A percentile compares a stretch with the other conserved stretches of the same genome.
phyloP scores from a whole-genome alignment of 2,888 invertebrate species.

The Pseudeuparius sepicola region DNA sequence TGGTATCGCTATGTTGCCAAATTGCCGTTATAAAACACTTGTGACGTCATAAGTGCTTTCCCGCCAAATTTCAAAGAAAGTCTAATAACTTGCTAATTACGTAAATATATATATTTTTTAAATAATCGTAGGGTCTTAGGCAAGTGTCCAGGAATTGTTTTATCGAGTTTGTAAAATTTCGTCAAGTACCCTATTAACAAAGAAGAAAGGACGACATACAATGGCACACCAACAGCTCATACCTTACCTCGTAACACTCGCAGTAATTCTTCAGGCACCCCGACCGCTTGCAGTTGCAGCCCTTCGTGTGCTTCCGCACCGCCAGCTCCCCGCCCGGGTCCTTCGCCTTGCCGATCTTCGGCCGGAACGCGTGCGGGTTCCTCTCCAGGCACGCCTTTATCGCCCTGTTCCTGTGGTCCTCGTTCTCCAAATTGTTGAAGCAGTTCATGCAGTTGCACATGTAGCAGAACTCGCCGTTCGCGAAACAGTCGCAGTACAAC shows the following conservation, averaged over 20 bases:
- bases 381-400: conserved; percentile 91
- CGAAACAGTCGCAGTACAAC: conserved; percentile 98
- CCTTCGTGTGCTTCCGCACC: conserved; percentile 86
- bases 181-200: too few relatives aligned
- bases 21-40: too few relatives aligned
- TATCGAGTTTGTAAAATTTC: too few relatives aligned
- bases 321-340: conserved; percentile 60
- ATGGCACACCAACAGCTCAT: too few relatives aligned
- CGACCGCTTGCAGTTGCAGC: conserved; percentile 97
- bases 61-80: too few relatives aligned
- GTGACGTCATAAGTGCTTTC: too few relatives aligned
- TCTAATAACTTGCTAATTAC: too few relatives aligned
- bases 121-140: too few relatives aligned
- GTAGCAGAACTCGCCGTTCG: conserved; percentile 98
- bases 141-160: too few relatives aligned
- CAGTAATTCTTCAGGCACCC: conserved; percentile 99
- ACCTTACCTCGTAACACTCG: conserved; percentile 90
- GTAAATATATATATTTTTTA: too few relatives aligned
- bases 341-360: conserved; percentile 87
- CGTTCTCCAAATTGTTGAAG: conserved; percentile 90
- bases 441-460: conserved; percentile 97
- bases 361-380: conserved; percentile 96
- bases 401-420: conserved; percentile 86
- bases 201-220: too few relatives aligned
- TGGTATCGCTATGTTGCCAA: too few relatives aligned